phyloP scores from a whole-genome alignment of 2,797 vertebrate genomes.

The Lagocephalus sceleratus region DNA sequence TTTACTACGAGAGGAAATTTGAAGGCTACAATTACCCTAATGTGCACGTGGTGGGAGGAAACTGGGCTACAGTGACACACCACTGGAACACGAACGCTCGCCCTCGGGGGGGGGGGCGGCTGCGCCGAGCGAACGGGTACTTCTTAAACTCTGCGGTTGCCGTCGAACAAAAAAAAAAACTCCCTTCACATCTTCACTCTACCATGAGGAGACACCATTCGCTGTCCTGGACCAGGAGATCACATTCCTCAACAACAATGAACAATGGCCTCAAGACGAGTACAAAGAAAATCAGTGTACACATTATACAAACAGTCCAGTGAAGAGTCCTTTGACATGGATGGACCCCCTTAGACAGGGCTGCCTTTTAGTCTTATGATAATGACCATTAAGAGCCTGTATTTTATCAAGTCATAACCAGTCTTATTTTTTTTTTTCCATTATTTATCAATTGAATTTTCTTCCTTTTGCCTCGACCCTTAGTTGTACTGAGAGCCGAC shows the following conservation, averaged over 20 bases:
- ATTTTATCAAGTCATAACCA: neutral
- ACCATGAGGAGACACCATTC: constrained; percentile 23
- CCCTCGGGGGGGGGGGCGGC: too few species aligned
- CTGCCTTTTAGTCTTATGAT: constrained; percentile 13
- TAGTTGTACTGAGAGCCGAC: constrained; percentile 1
- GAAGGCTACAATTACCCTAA: too few species aligned
- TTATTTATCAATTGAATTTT: neutral
- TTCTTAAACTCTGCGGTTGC: too few species aligned
- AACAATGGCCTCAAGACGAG: constrained; percentile 54
- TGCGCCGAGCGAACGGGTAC: too few species aligned
- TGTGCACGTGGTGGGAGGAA: too few species aligned
- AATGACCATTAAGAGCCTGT: too few species aligned
- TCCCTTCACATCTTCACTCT: neutral
- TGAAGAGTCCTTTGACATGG: constrained; percentile 13
- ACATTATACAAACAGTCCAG: constrained; percentile 46
- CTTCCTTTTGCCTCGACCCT: constrained; percentile 11
- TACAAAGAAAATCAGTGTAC: constrained; percentile 39
- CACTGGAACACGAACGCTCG: too few species aligned
- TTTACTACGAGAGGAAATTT: too few species aligned
- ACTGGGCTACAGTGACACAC: too few species aligned
- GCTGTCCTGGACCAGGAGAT: constrained; percentile 34
- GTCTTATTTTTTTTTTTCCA: neutral
- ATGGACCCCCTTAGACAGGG: constrained; percentile 30
- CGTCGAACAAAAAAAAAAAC: too few species aligned
- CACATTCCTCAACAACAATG: constrained; percentile 66